Conservation (phyloP, 2,888 invertebrate species). For the Acleris holmiana region DNA sequence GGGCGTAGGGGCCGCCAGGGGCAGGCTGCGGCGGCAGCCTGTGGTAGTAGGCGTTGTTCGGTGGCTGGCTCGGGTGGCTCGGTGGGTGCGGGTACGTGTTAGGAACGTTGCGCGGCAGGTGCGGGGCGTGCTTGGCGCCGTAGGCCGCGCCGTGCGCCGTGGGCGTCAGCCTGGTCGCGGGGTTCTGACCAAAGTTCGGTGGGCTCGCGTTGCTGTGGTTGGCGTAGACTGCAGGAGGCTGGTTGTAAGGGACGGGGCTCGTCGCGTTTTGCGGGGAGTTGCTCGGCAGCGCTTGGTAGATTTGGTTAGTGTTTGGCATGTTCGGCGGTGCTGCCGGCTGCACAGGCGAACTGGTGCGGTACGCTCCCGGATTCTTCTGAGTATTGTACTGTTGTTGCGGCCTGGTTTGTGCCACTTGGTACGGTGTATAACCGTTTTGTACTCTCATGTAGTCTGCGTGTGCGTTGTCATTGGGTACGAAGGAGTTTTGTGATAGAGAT, state of each 20-base stretch:
- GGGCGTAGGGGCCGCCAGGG: conserved; percentile 55
- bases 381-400: conserved; percentile 66
- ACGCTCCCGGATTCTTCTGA: conserved; percentile 65
- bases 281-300: conserved; percentile 69
- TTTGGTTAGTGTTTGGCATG: conserved; percentile 54
- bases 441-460: conserved; percentile 72
- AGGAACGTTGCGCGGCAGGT: conserved; percentile 64
- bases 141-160: conserved; percentile 64
- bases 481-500: conserved; percentile 74
- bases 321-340: conserved; percentile 54
- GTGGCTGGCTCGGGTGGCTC: conserved; percentile 62
- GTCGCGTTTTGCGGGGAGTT: conserved; percentile 59
- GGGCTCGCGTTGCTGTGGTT: conserved; percentile 68
- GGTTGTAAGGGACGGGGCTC: conserved; percentile 72
- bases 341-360: conserved; percentile 63
- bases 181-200: conserved; percentile 74
- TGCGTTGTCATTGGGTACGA: conserved; percentile 59
- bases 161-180: conserved; percentile 72
- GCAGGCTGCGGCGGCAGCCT: conserved; percentile 65
- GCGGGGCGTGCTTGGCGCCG: conserved; percentile 61
- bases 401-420: conserved; percentile 67
- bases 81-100: conserved; percentile 72
- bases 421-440: conserved; percentile 69
- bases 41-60: conserved; percentile 74
- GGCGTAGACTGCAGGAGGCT: conserved; percentile 67